A percentile compares a stretch with the other conserved stretches of the same genome.
phyloP scores from a whole-genome alignment of 1,140 invertebrate species.

The Camponotus pennsylvanicus region DNA sequence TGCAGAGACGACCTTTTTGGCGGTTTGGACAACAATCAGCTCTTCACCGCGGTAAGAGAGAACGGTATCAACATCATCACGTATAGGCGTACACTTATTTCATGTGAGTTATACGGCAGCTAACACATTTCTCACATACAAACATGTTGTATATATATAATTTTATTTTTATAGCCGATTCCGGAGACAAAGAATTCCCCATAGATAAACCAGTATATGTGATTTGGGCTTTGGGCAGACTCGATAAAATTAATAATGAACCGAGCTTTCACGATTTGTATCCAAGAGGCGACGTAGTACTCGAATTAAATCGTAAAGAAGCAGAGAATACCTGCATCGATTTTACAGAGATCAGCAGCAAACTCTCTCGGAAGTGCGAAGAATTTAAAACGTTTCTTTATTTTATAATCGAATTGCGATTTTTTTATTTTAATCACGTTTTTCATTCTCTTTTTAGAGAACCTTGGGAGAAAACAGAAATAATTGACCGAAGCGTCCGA shows the following conservation, averaged over 20 bases:
- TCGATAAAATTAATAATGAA: constrained; percentile 91
- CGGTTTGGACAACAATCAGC: constrained; percentile 92
- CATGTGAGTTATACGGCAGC: constrained; percentile 87
- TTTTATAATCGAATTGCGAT: background rate
- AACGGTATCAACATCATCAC: constrained; percentile 93
- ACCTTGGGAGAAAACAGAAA: constrained; percentile 92
- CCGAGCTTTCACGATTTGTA: constrained; percentile 95
- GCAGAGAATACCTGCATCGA: constrained; percentile 90
- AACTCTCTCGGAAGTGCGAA: constrained; percentile 75
- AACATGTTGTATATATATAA: background rate
- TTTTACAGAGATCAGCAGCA: constrained; percentile 87
- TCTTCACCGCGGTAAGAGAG: constrained; percentile 90
- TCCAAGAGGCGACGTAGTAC: constrained; percentile 89
- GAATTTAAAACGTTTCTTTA: background rate
- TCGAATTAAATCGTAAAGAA: constrained; percentile 90
- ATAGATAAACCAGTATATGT: constrained; percentile 90
- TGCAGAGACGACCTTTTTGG: constrained; percentile 93
- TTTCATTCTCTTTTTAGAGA: constrained; percentile 80
- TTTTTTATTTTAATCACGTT: background rate
- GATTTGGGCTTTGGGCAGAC: constrained; percentile 94
- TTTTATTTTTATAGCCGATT: constrained; percentile 88
- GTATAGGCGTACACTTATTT: constrained; percentile 91
- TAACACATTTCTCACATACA: no score
- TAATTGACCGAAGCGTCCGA: constrained; percentile 92
- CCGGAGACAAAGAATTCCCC: constrained; percentile 92